A percentile compares a stretch with the other conserved stretches of the same genome.
Evolutionary conservation across 2,797 vertebrate genomes (phyloP).

Genomic region (Thunnus albacares): DNA sequence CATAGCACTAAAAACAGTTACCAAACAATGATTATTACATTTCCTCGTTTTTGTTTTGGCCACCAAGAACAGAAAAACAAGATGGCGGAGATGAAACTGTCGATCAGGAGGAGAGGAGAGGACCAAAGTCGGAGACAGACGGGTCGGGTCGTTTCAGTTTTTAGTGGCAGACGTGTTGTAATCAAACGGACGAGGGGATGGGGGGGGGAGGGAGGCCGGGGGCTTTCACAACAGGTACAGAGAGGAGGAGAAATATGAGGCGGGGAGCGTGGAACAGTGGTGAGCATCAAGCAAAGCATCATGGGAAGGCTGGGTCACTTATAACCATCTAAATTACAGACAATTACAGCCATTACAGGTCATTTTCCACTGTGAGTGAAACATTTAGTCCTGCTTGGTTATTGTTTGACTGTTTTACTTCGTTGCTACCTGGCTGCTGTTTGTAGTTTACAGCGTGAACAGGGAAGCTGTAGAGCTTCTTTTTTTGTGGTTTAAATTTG

Average conservation of each 20-base stretch:
- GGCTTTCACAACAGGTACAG: background rate
- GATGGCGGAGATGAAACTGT: slow-evolving; percentile 65
- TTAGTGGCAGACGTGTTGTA: slow-evolving; percentile 37
- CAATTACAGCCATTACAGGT: background rate
- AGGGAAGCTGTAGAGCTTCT: no score
- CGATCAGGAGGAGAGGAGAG: slow-evolving; percentile 61
- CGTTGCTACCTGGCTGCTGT: background rate
- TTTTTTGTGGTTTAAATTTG: background rate
- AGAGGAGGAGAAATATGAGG: background rate
- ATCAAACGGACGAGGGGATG: background rate
- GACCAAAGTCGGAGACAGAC: slow-evolving; percentile 30
- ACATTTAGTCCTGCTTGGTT: background rate
- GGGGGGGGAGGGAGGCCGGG: background rate
- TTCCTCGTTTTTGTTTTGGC: slow-evolving; percentile 81
- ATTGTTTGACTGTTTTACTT: background rate
- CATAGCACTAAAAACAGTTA: slow-evolving; percentile 90
- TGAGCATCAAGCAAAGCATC: slow-evolving; percentile 18
- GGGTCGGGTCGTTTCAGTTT: slow-evolving; percentile 10
- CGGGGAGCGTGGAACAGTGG: background rate
- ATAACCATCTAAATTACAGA: background rate
- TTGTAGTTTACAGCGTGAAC: background rate
- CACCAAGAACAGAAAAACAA: slow-evolving; percentile 74
- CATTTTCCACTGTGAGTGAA: background rate
- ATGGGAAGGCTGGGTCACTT: background rate
- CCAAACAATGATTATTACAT: slow-evolving; percentile 87